A percentile compares a stretch with the other conserved stretches of the same genome.
phyloP scores from a whole-genome alignment of 2,113 vertebrate genomes.

The Tachuris rubrigastra region DNA sequence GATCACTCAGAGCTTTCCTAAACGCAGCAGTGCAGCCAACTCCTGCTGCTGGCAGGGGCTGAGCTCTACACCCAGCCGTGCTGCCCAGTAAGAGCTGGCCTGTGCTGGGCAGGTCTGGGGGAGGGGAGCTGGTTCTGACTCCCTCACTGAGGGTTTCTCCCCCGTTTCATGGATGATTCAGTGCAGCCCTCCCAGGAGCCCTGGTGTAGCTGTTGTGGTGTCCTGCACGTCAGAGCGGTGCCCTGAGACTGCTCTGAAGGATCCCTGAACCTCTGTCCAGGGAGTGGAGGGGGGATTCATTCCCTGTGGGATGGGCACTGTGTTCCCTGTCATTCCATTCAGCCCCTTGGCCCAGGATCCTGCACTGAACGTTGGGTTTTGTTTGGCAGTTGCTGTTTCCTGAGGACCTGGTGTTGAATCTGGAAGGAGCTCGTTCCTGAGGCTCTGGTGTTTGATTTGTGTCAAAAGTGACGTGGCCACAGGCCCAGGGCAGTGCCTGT shows the following conservation, averaged over 20 bases:
- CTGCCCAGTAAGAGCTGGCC: accelerated
- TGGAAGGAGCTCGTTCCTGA: not conserved
- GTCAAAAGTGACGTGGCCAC: not conserved
- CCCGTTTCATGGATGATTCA: not conserved
- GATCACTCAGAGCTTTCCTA: not conserved
- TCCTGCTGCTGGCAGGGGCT: not conserved
- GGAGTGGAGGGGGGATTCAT: not conserved
- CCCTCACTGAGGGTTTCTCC: not conserved
- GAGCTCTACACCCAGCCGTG: not conserved
- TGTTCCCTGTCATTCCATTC: not conserved
- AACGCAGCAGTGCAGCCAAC: accelerated
- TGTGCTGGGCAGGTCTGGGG: not conserved
- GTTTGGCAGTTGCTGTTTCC: not conserved
- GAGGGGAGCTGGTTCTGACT: not conserved
- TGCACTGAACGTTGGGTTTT: accelerated
- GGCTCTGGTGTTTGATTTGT: not conserved
- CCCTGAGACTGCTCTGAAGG: not conserved
- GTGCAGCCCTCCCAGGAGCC: not conserved
- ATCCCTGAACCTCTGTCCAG: not conserved
- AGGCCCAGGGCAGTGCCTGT: not conserved
- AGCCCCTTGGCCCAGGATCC: not conserved
- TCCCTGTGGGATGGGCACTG: accelerated
- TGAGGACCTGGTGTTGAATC: not conserved
- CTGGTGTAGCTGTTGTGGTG: not conserved
- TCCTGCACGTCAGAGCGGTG: not conserved